Evolutionary conservation across 1,140 invertebrate species (phyloP).

Genomic region (Triops cancriformis): DNA sequence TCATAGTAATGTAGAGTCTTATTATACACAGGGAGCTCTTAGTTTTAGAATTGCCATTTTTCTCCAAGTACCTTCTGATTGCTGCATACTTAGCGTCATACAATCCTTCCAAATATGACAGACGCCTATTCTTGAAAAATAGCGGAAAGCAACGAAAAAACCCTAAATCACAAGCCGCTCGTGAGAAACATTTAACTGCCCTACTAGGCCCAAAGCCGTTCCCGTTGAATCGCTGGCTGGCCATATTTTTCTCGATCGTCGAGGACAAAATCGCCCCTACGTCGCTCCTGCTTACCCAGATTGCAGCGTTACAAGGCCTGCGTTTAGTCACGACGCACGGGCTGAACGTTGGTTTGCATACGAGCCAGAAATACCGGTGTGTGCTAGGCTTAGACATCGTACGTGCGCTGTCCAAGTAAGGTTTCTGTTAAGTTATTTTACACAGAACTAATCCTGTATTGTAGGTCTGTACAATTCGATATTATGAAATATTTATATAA

Average conservation of each 20-base stretch:
- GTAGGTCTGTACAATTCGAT: slow-evolving; percentile 30
- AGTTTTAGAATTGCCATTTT: slow-evolving; percentile 70
- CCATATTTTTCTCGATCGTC: slow-evolving; percentile 84
- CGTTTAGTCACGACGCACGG: slow-evolving; percentile 39
- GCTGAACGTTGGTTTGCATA: slow-evolving; percentile 39
- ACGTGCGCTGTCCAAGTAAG: slow-evolving; percentile 39
- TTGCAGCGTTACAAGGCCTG: slow-evolving; percentile 39
- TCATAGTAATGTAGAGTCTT: not conserved
- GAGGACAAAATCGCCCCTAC: slow-evolving; percentile 74
- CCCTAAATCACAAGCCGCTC: slow-evolving; percentile 33
- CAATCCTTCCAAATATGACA: slow-evolving; percentile 76
- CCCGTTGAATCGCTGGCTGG: slow-evolving; percentile 69
- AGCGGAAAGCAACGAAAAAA: slow-evolving; percentile 47
- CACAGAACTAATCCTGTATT: not conserved
- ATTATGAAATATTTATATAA: slow-evolving; percentile 40
- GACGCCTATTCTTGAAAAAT: slow-evolving; percentile 62
- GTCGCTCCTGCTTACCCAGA: slow-evolving; percentile 68
- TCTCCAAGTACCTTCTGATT: slow-evolving; percentile 77
- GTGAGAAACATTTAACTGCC: not conserved
- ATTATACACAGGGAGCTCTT: not conserved
- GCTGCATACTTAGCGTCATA: slow-evolving; percentile 84
- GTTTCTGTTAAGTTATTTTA: not conserved
- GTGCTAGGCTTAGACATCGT: slow-evolving; percentile 41
- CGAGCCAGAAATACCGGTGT: slow-evolving; percentile 43
- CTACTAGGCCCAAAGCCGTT: slow-evolving; percentile 69